Evolutionary conservation across 2,888 invertebrate genomes (phyloP).

Genomic region (Drosophila merina): DNA sequence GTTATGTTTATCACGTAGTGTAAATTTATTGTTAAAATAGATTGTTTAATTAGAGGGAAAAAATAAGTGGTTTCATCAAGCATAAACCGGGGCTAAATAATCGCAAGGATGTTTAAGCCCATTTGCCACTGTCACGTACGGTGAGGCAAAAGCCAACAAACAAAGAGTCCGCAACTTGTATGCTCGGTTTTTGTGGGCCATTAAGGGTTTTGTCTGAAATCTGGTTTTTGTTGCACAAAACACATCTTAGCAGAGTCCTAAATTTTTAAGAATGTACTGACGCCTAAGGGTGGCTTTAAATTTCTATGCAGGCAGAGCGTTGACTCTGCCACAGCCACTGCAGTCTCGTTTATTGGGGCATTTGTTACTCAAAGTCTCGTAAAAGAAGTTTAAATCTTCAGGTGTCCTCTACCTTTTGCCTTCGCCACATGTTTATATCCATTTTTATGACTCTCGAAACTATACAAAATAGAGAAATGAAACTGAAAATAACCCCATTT

Average conservation of each 20-base stretch:
- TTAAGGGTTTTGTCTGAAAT: constrained; percentile 42
- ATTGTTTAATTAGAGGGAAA: constrained; percentile 31
- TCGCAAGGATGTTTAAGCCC: constrained; percentile 28
- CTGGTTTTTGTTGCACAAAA: constrained; percentile 34
- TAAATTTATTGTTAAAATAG: constrained; percentile 29
- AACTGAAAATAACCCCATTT: constrained; percentile 15
- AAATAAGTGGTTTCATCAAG: constrained; percentile 17
- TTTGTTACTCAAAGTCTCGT: constrained; percentile 41
- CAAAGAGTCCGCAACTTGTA: constrained; percentile 34
- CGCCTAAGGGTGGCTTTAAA: constrained; percentile 41
- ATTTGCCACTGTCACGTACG: constrained; percentile 40
- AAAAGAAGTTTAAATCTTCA: constrained; percentile 37
- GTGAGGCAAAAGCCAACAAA: constrained; percentile 23
- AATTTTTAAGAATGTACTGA: constrained; percentile 39
- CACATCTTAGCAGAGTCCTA: constrained; percentile 38
- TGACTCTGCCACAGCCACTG: constrained; percentile 21
- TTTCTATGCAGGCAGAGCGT: constrained; percentile 34
- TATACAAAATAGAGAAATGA: constrained; percentile 17
- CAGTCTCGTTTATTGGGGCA: constrained; percentile 38
- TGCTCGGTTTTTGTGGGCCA: constrained; percentile 38
- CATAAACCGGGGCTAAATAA: constrained; percentile 26
- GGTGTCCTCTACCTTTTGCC: constrained; percentile 7
- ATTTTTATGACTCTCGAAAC: constrained; percentile 28
- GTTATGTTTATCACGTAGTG: neutral
- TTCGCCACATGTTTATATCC: constrained; percentile 22